Conservation (phyloP, 2,797 vertebrate species). For the Tinamus major region DNA sequence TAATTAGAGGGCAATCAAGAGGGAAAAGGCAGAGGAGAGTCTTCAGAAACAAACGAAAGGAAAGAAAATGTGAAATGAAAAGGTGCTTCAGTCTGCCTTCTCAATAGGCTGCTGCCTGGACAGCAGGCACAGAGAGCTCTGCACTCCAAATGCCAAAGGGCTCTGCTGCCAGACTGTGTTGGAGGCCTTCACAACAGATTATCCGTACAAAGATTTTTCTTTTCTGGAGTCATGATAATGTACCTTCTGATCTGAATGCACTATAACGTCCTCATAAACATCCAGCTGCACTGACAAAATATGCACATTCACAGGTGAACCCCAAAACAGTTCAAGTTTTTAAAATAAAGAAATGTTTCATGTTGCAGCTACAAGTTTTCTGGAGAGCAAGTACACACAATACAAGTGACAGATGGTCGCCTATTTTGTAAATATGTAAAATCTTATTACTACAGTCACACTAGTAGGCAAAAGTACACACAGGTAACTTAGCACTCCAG, state of each 20-base stretch:
- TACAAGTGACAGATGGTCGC: background rate
- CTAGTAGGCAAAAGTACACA: background rate
- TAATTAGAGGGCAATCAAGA: background rate
- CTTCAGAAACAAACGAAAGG: background rate
- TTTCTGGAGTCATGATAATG: background rate
- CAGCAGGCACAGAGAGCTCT: background rate
- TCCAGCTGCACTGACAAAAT: background rate
- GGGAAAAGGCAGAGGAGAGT: background rate
- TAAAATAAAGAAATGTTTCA: background rate
- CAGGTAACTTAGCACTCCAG: background rate
- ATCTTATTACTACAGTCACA: background rate
- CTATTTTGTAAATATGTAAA: background rate
- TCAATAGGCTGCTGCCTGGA: background rate
- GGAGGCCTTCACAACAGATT: background rate
- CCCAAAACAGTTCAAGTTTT: background rate
- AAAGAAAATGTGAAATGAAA: background rate
- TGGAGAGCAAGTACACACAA: background rate
- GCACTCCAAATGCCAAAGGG: background rate
- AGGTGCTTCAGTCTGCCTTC: background rate
- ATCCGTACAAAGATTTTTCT: background rate
- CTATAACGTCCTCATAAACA: background rate
- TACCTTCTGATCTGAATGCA: background rate
- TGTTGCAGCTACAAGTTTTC: background rate
- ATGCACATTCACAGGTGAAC: background rate
- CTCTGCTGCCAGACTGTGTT: background rate